Conservation (phyloP, 2,797 vertebrate species). For the Tachyglossus aculeatus region DNA sequence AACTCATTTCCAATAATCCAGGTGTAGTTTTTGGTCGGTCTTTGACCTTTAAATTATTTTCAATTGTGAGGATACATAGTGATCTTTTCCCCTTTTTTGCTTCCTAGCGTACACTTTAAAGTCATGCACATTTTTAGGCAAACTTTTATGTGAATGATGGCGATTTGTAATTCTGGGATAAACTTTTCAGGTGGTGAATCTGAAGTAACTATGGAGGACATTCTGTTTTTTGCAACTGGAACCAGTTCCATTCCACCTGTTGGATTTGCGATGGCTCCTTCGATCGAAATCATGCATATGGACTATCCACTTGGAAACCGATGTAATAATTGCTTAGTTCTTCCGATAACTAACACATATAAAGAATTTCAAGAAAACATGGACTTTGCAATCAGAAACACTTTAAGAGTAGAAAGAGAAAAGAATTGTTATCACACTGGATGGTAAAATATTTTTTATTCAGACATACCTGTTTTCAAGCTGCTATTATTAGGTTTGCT, state of each 20-base stretch:
- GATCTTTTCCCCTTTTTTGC: no score
- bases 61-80: no score
- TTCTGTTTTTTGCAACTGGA: slow-evolving; percentile 84
- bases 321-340: slow-evolving; percentile 75
- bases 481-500: slow-evolving; percentile 47
- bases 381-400: slow-evolving; percentile 81
- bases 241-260: slow-evolving; percentile 74
- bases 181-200: slow-evolving; percentile 80
- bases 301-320: slow-evolving; percentile 80
- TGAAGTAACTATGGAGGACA: slow-evolving; percentile 82
- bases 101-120: neutral
- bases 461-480: slow-evolving; percentile 47
- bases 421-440: slow-evolving; percentile 44
- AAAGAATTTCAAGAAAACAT: slow-evolving; percentile 84
- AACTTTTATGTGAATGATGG: neutral
- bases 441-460: slow-evolving; percentile 44
- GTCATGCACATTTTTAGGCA: neutral
- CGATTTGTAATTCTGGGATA: slow-evolving; percentile 2
- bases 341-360: slow-evolving; percentile 82
- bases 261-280: slow-evolving; percentile 80
- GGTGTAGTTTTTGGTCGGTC: no score
- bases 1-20: no score
- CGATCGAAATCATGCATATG: slow-evolving; percentile 79
- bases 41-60: no score
- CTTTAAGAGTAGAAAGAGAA: slow-evolving; percentile 56